Percentiles rank a stretch among this genome's conserved stretches.
phyloP scores from a whole-genome alignment of 2,888 invertebrate species.

The Nymphalis urticae region DNA sequence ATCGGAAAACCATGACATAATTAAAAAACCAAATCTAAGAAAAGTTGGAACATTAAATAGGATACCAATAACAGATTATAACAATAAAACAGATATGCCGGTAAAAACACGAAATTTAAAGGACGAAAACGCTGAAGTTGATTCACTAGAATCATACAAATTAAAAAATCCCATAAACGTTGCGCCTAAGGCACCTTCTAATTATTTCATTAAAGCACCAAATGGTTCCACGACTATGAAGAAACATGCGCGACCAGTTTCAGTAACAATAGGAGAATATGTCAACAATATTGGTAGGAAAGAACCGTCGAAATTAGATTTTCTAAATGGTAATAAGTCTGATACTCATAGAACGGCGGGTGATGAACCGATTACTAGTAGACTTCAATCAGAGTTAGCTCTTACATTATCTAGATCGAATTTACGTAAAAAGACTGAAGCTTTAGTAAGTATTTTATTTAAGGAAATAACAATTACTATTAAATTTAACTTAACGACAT shows the following conservation, averaged over 20 bases:
- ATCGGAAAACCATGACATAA: slow-evolving; percentile 50
- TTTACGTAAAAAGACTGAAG: slow-evolving; percentile 87
- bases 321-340: slow-evolving; percentile 78
- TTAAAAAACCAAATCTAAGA: slow-evolving; percentile 54
- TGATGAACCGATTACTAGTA: slow-evolving; percentile 82
- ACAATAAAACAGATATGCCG: slow-evolving; percentile 51
- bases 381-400: slow-evolving; percentile 87
- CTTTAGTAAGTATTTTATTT: slow-evolving; percentile 72
- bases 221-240: slow-evolving; percentile 81
- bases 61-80: slow-evolving; percentile 73
- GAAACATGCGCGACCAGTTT: slow-evolving; percentile 82
- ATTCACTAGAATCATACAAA: slow-evolving; percentile 88
- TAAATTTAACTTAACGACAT: background rate
- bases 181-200: slow-evolving; percentile 85
- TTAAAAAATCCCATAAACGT: slow-evolving; percentile 84
- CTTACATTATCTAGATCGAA: slow-evolving; percentile 89
- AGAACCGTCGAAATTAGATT: slow-evolving; percentile 87
- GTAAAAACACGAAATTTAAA: slow-evolving; percentile 56
- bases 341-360: slow-evolving; percentile 65
- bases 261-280: slow-evolving; percentile 87
- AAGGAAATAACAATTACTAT: slow-evolving; percentile 1
- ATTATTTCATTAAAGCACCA: slow-evolving; percentile 84
- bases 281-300: slow-evolving; percentile 79
- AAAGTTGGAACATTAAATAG: slow-evolving; percentile 64
- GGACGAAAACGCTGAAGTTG: slow-evolving; percentile 86